Conservation (phyloP, 2,113 vertebrate genomes). For the Sceloporus tristichus region DNA sequence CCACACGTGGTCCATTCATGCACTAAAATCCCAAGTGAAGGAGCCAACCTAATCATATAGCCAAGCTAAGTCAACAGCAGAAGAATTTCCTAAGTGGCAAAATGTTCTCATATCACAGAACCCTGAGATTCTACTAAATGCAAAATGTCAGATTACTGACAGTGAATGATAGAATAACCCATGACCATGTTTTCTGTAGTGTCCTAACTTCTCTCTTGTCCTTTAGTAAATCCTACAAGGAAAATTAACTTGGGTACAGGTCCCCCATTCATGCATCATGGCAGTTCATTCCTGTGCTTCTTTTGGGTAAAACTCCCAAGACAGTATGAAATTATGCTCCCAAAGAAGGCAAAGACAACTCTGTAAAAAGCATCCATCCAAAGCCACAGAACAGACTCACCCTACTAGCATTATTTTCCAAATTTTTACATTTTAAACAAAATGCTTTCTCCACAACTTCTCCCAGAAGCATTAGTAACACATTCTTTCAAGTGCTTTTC, state of each 20-base stretch:
- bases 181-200: neutral
- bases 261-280: neutral
- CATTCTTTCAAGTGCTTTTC: conserved; percentile 6
- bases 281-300: neutral
- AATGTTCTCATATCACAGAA: neutral
- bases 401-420: conserved; percentile 46
- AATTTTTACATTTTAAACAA: conserved; percentile 28
- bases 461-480: conserved; percentile 13
- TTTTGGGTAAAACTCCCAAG: conserved; percentile 35
- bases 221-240: fast-evolving
- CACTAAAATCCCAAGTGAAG: neutral
- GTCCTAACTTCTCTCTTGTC: neutral
- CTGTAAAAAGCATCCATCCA: conserved; percentile 1
- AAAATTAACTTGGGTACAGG: neutral
- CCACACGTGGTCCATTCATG: neutral
- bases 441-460: conserved; percentile 28
- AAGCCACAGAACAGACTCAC: neutral
- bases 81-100: neutral
- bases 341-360: neutral
- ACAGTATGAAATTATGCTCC: neutral
- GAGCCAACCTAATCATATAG: neutral
- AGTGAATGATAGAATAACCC: too few species aligned
- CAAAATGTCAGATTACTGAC: neutral
- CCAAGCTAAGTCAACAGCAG: neutral
- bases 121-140: neutral